Percentiles rank a stretch among this genome's conserved stretches.
Conservation (phyloP, 2,888 invertebrate genomes). For the Cataglyphis altisquamis region DNA sequence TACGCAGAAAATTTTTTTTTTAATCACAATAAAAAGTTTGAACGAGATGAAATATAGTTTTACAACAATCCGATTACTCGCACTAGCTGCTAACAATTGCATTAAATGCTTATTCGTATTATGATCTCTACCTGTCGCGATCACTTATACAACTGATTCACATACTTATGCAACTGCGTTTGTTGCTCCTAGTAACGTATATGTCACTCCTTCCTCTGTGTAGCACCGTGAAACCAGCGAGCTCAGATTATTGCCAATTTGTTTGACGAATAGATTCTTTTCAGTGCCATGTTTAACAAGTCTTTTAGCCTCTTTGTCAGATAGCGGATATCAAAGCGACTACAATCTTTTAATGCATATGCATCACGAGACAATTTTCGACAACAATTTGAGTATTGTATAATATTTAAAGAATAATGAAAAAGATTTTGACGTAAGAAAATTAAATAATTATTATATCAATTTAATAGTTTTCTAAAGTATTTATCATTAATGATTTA, state of each 20-base stretch:
- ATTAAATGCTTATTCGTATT: conserved; percentile 36
- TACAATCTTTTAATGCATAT: neutral
- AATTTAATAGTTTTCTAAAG: too few relatives aligned
- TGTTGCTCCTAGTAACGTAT: conserved; percentile 63
- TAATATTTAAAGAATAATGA: too few relatives aligned
- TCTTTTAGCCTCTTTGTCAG: conserved; percentile 15
- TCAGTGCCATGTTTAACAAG: conserved; percentile 8
- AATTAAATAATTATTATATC: too few relatives aligned
- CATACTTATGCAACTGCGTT: conserved; percentile 44
- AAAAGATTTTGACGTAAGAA: too few relatives aligned
- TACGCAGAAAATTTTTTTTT: neutral
- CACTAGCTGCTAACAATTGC: neutral
- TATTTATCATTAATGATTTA: too few relatives aligned
- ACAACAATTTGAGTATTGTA: too few relatives aligned
- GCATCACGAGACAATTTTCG: too few relatives aligned
- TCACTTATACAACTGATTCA: conserved; percentile 67
- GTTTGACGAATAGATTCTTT: conserved; percentile 44
- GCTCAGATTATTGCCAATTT: conserved; percentile 60
- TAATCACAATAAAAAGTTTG: neutral
- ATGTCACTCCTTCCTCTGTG: conserved; percentile 53
- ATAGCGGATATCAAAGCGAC: neutral
- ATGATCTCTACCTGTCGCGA: conserved; percentile 55
- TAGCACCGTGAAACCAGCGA: conserved; percentile 55
- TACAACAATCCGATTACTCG: neutral
- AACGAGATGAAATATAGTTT: neutral